Base-by-base conservation (phyloP, 2,797 vertebrate species). In the Centroberyx gerrardi region DNA sequence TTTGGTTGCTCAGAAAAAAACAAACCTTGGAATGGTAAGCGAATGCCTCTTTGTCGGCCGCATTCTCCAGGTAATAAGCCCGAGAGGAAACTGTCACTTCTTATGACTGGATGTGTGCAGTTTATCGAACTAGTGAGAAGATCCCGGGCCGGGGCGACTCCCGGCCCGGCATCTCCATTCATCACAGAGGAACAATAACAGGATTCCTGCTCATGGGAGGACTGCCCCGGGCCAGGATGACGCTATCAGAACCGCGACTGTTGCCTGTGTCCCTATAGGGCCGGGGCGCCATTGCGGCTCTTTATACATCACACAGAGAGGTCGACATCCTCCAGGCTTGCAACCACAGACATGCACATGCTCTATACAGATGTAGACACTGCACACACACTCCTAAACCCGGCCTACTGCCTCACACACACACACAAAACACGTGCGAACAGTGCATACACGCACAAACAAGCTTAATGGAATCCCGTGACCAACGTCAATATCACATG, bases 401-500 rank as follows among this genome's bases (percentile, higher is more conserved):
- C 18, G 2, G 7, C 33, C 33, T 33, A 33, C 33, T 7, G 4
- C 33, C 4, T 33, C 51, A 27, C 51, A 53, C 51, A 27, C 51
- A 44, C 7, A 44, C 42, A 44, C 42, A 44, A 53, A 0, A 12
- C 18, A n/a, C 48, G n/a, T 13, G 5, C 1, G 8, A 9, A 51
- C 48, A 3, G 33, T 4, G 4, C 48, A n/a, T 6, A n/a, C 48
- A 7, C 46, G 14, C 46, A 12, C 46, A 48, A 13, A 14, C n/a
- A 17, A 3, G 13, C 3, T 48, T 48, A 51, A 33, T 33, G 33
- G 4, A 33, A 33, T 33, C 33, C 4, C 33, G 7, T 33, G 33
- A 33, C 4, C 52, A 1, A 28, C 49, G 64, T 72, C 76, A 68
- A 71, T 79, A 72, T 10, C 28, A 33, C 51, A 65, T 84, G 55